A percentile compares a stretch with the other conserved stretches of the same genome.
These are phyloP conservation scores for Micromussa lordhowensis DNA, from an alignment of 92 coral and sea anemone species.

Conservation along the genomic window DNA sequence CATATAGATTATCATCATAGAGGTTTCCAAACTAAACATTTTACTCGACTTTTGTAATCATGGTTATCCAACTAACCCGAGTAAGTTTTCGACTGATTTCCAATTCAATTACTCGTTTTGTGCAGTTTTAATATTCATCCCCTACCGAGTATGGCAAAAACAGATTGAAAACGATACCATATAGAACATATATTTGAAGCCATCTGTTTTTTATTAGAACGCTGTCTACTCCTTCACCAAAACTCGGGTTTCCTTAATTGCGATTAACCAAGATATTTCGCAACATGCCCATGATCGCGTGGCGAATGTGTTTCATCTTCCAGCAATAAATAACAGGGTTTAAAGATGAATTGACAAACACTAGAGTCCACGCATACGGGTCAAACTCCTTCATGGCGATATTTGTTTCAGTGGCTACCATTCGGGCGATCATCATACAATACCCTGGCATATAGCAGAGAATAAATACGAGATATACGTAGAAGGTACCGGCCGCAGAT, in stretches of 20 bases:
- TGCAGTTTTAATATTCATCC: too few species aligned
- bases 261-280: neutral
- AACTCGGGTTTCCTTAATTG: neutral
- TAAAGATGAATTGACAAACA: slow-evolving; percentile 9
- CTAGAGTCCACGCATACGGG: neutral
- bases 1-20: too few species aligned
- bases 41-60: too few species aligned
- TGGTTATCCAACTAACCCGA: too few species aligned
- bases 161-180: too few species aligned
- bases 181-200: too few species aligned
- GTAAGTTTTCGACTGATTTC: too few species aligned
- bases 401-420: neutral
- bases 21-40: too few species aligned
- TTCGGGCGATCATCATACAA: neutral
- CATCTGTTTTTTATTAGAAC: too few species aligned
- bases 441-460: neutral
- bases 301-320: slow-evolving; percentile 6
- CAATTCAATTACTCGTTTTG: too few species aligned
- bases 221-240: too few species aligned
- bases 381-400: neutral
- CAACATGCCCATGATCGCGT: neutral
- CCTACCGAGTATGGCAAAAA: too few species aligned
- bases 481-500: neutral
- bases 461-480: neutral
- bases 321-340: slow-evolving; percentile 13